These are phyloP conservation scores for Micrasema longulum DNA, from an alignment of 1,140 invertebrate genomes.

Conservation along the genomic window DNA sequence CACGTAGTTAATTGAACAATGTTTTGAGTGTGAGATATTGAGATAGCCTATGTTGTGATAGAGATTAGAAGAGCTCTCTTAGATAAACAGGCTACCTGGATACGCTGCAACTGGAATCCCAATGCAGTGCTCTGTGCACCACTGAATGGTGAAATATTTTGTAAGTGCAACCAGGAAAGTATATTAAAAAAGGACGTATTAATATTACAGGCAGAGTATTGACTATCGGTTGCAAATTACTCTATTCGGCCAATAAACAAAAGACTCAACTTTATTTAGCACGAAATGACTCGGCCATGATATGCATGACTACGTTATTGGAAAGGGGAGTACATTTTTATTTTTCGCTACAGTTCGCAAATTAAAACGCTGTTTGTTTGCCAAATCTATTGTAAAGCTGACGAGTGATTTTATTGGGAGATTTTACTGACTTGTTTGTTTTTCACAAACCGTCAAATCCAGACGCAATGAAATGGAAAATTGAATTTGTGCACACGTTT, in stretches of 20 bases:
- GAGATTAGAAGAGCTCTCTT: too few relatives aligned
- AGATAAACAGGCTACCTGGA: too few relatives aligned
- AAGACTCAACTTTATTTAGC: constrained; percentile 32
- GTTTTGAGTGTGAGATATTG: too few relatives aligned
- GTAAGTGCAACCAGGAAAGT: too few relatives aligned
- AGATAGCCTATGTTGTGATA: too few relatives aligned
- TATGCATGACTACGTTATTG: neutral
- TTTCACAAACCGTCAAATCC: constrained; percentile 5
- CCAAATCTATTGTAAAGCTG: constrained; percentile 2
- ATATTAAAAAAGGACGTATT: neutral
- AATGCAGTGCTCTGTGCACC: too few relatives aligned
- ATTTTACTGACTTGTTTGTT: neutral
- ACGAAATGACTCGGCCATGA: constrained; percentile 24
- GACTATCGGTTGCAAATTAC: constrained; percentile 18
- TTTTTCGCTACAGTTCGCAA: constrained; percentile 27
- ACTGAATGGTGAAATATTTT: too few relatives aligned
- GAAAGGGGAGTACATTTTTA: constrained; percentile 24
- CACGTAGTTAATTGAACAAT: too few relatives aligned
- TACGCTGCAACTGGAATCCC: too few relatives aligned
- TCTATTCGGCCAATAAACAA: constrained; percentile 33
- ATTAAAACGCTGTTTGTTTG: constrained; percentile 28
- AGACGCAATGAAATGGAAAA: constrained; percentile 13
- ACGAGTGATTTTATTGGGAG: neutral
- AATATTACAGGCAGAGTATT: neutral
- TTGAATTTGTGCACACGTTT: neutral